Percentiles rank a stretch among this genome's conserved stretches.
Evolutionary conservation across 2,797 vertebrate genomes (phyloP).

Genomic region (Smutsia temminckii): DNA sequence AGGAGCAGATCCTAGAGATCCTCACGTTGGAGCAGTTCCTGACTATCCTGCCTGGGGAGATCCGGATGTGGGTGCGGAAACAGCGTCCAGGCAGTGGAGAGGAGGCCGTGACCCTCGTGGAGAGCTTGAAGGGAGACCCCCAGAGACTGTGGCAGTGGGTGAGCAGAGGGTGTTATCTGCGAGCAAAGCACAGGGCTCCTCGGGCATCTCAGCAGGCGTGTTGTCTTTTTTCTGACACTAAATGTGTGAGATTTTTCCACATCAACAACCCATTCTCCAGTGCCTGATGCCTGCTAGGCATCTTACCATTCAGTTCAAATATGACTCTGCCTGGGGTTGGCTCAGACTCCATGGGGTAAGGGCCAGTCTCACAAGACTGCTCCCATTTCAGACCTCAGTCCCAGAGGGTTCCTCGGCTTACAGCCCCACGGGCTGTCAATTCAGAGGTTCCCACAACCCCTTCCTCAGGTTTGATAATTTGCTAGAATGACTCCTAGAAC

Average conservation of each 20-base stretch:
- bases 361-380: background rate
- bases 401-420: background rate
- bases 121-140: slow-evolving; percentile 75
- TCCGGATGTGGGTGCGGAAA: slow-evolving; percentile 77
- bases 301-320: background rate
- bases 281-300: background rate
- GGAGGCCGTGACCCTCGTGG: slow-evolving; percentile 73
- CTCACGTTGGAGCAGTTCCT: slow-evolving; percentile 79
- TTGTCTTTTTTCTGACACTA: background rate
- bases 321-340: background rate
- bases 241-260: background rate
- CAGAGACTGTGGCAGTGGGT: slow-evolving; percentile 78
- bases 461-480: background rate
- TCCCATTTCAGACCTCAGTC: background rate
- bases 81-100: slow-evolving; percentile 74
- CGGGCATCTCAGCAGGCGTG: background rate
- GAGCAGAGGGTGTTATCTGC: background rate
- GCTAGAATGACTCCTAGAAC: background rate
- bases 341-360: background rate
- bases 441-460: background rate
- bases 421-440: background rate
- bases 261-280: background rate
- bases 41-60: slow-evolving; percentile 74
- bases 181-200: background rate
- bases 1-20: slow-evolving; percentile 78